Percentiles rank a stretch among this genome's conserved stretches.
Evolutionary conservation across 2,888 invertebrate genomes (phyloP).

Genomic region (Ariolimax columbianus): DNA sequence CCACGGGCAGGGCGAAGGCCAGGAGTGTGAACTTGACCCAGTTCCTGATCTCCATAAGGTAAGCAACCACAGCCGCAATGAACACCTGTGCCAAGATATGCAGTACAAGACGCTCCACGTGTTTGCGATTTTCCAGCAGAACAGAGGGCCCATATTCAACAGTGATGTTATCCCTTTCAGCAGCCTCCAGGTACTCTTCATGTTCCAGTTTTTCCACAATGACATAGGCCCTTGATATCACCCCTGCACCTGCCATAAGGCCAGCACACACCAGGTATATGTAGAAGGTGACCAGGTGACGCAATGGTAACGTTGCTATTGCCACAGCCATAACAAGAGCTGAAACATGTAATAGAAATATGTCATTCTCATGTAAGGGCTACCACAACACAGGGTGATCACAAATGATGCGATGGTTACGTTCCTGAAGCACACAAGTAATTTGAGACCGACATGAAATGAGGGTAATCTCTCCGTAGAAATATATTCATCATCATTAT

Average conservation of each 20-base stretch:
- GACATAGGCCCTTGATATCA: slow-evolving; percentile 56
- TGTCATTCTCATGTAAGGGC: too few species aligned
- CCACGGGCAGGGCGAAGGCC: slow-evolving; percentile 80
- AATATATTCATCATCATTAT: too few species aligned
- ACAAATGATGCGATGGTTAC: too few species aligned
- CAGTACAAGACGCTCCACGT: slow-evolving; percentile 73
- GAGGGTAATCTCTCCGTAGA: too few species aligned
- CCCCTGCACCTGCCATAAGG: slow-evolving; percentile 69
- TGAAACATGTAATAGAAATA: slow-evolving; percentile 64
- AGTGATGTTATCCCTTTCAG: slow-evolving; percentile 47
- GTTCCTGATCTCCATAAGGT: slow-evolving; percentile 78
- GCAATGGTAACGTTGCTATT: slow-evolving; percentile 80
- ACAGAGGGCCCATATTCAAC: slow-evolving; percentile 57
- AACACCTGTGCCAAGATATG: slow-evolving; percentile 76
- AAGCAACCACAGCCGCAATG: slow-evolving; percentile 76
- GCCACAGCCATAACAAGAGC: slow-evolving; percentile 80
- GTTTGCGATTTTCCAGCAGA: slow-evolving; percentile 66
- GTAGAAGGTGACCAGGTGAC: slow-evolving; percentile 80
- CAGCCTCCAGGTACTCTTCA: slow-evolving; percentile 59
- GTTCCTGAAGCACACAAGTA: too few species aligned
- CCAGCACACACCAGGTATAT: slow-evolving; percentile 80
- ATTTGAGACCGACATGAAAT: too few species aligned
- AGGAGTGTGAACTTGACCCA: slow-evolving; percentile 77
- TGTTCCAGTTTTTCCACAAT: slow-evolving; percentile 78
- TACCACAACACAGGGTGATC: too few species aligned